Evolutionary conservation across 2,797 vertebrate species (phyloP).

Genomic region (Lutjanus campechanus): DNA sequence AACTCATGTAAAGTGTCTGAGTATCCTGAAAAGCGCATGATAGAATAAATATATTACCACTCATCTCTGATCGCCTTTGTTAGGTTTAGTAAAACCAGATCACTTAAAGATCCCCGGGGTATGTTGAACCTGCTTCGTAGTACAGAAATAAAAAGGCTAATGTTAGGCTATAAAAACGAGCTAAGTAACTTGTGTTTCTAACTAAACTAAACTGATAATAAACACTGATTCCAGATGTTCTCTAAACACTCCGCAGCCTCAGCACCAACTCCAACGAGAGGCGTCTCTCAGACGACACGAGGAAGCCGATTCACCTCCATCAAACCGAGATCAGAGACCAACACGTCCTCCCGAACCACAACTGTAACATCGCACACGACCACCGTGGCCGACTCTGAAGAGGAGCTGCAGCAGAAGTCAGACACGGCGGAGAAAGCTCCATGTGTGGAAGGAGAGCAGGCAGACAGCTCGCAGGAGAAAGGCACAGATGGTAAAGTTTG

Average conservation of each 20-base stretch:
- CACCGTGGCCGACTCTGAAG: neutral
- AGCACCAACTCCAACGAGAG: rapidly evolving
- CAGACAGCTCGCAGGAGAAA: conserved; percentile 72
- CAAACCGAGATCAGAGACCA: neutral
- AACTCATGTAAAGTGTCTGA: too few relatives aligned
- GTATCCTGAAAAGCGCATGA: too few relatives aligned
- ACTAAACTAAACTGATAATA: too few relatives aligned
- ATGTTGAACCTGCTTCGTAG: too few relatives aligned
- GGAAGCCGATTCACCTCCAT: neutral
- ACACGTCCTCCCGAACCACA: neutral
- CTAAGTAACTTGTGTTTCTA: too few relatives aligned
- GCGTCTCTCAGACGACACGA: neutral
- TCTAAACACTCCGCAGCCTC: neutral
- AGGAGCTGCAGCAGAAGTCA: conserved; percentile 17
- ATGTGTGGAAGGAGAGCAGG: conserved; percentile 32
- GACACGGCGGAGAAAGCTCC: neutral
- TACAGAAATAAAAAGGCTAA: too few relatives aligned
- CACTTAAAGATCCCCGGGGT: too few relatives aligned
- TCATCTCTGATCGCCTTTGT: too few relatives aligned
- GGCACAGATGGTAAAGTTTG: conserved; percentile 40
- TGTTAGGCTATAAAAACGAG: too few relatives aligned
- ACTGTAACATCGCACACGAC: neutral
- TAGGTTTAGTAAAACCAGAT: too few relatives aligned
- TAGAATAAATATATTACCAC: too few relatives aligned
- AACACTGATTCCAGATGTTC: too few relatives aligned